Evolutionary conservation across 2,113 vertebrate species (phyloP).

Genomic region (Rhinoptilus africanus): DNA sequence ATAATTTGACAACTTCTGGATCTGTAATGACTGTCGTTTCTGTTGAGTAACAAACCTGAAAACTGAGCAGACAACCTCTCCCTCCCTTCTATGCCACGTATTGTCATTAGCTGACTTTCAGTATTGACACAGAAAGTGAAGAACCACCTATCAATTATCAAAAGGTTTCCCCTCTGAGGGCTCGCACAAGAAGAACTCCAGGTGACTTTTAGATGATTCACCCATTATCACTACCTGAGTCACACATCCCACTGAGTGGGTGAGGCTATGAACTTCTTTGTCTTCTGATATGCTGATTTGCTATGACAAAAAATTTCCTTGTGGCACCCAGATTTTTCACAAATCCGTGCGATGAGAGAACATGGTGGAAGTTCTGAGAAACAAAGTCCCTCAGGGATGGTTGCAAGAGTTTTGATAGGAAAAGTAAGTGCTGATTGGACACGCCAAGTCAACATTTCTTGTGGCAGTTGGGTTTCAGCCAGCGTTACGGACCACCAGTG

Average conservation of each 20-base stretch:
- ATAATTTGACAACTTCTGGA: background rate
- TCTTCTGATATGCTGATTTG: background rate
- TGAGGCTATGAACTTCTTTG: background rate
- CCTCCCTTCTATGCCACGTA: background rate
- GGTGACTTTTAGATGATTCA: constrained; percentile 26
- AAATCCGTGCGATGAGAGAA: background rate
- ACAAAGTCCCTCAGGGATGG: background rate
- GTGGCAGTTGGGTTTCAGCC: background rate
- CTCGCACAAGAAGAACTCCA: background rate
- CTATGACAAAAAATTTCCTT: background rate
- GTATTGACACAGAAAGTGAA: background rate
- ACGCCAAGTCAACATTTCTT: background rate
- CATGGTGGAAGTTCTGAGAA: background rate
- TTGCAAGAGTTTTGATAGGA: background rate
- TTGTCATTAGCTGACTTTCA: constrained; percentile 14
- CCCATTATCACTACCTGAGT: constrained; percentile 17
- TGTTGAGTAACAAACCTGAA: constrained; percentile 6
- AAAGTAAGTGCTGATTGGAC: background rate
- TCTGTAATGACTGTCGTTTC: background rate
- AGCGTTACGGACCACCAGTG: background rate
- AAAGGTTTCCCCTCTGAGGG: constrained; percentile 8
- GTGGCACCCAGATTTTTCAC: background rate
- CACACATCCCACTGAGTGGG: background rate
- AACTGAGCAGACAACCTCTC: background rate
- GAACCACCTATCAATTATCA: background rate